Evolutionary conservation across 2,797 vertebrate species (phyloP).

Genomic region (Bradypus variegatus): DNA sequence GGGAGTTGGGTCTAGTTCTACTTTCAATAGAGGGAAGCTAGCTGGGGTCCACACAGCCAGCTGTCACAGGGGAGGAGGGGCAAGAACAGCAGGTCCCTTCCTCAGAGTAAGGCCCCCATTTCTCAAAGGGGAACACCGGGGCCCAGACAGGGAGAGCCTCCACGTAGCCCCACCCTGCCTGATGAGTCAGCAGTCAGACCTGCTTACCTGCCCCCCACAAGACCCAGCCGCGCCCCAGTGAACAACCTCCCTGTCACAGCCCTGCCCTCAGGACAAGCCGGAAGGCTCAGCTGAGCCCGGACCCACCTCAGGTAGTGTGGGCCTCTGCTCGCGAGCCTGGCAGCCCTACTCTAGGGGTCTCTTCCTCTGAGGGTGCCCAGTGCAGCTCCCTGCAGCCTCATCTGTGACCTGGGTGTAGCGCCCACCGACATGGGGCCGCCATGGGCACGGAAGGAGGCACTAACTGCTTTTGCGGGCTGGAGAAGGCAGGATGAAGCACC

Average conservation of each 20-base stretch:
- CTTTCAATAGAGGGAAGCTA: background rate
- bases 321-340: background rate
- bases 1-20: background rate
- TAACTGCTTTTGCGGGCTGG: fast-evolving
- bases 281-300: background rate
- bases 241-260: background rate
- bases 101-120: background rate
- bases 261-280: background rate
- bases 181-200: conserved; percentile 61
- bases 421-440: background rate
- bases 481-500: background rate
- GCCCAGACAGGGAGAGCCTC: background rate
- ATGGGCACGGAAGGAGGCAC: background rate
- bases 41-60: background rate
- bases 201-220: background rate
- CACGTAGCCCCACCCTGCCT: conserved; percentile 26
- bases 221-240: conserved; percentile 16
- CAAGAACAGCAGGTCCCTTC: background rate
- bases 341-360: background rate
- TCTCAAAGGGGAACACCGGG: background rate
- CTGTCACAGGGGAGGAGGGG: background rate
- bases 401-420: background rate
- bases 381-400: conserved; percentile 14
- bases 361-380: background rate
- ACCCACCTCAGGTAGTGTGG: background rate